A percentile compares a stretch with the other conserved stretches of the same genome.
Evolutionary conservation across 2,888 invertebrate species (phyloP).

Genomic region (Epistrophe eligans): DNA sequence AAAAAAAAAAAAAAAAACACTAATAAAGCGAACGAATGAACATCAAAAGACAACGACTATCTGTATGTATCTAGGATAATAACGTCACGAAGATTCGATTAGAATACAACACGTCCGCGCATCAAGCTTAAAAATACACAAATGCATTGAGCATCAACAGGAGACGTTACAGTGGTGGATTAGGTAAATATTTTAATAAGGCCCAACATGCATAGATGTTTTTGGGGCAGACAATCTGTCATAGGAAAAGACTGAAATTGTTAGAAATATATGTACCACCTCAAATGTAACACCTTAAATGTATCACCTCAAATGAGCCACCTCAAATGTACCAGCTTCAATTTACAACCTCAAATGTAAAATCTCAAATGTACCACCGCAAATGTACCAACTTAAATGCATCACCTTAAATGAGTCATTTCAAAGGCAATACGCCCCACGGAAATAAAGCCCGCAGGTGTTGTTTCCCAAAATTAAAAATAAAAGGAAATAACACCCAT

Average conservation of each 20-base stretch:
- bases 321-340: too few relatives aligned
- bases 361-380: too few relatives aligned
- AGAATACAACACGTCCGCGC: conserved; percentile 72
- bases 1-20: conserved; percentile 2
- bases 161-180: not conserved
- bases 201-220: not conserved
- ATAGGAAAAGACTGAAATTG: not conserved
- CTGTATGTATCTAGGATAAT: conserved; percentile 72
- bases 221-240: not conserved
- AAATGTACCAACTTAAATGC: too few relatives aligned
- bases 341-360: too few relatives aligned
- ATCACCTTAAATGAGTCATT: too few relatives aligned
- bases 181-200: not conserved
- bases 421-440: too few relatives aligned
- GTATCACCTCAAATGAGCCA: too few relatives aligned
- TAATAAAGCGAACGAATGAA: conserved; percentile 49
- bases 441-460: too few relatives aligned
- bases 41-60: conserved; percentile 69
- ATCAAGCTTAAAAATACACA: conserved; percentile 56
- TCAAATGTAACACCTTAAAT: too few relatives aligned
- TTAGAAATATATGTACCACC: too few relatives aligned
- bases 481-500: too few relatives aligned
- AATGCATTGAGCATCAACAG: conserved; percentile 35
- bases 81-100: conserved; percentile 75
- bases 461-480: too few relatives aligned